Percentiles rank a stretch among this genome's conserved stretches.
These are phyloP conservation scores for Drosophila serrata DNA, from an alignment of 1,140 invertebrate species.

Conservation along the genomic window DNA sequence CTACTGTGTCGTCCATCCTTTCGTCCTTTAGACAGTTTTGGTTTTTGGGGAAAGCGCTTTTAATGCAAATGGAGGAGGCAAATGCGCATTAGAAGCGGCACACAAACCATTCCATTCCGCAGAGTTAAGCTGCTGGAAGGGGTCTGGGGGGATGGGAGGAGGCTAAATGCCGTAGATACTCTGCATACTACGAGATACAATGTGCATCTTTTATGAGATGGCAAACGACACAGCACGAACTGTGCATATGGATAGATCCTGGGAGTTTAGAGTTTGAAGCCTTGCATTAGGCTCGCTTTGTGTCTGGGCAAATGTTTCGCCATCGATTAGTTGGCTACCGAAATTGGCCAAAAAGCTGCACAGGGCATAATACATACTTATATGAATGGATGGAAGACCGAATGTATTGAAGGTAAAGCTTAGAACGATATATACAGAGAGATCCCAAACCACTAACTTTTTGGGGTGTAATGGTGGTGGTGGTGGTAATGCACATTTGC, in stretches of 20 bases:
- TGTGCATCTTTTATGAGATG: conserved; percentile 77
- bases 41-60: conserved; percentile 56
- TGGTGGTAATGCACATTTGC: conserved; percentile 57
- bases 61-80: conserved; percentile 78
- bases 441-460: conserved; percentile 33
- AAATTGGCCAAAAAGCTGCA: conserved; percentile 75
- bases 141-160: conserved; percentile 7
- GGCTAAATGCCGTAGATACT: conserved; percentile 20
- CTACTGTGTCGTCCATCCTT: background rate
- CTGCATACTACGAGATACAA: conserved; percentile 62
- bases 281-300: conserved; percentile 64
- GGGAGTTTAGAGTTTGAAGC: conserved; percentile 29
- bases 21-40: conserved; percentile 39
- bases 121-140: conserved; percentile 60
- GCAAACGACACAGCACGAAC: conserved; percentile 35
- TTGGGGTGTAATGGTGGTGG: no score
- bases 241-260: conserved; percentile 20
- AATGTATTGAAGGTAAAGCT: conserved; percentile 46
- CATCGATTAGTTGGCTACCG: conserved; percentile 77
- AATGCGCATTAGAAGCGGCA: conserved; percentile 72
- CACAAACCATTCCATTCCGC: conserved; percentile 62
- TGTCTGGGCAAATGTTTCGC: conserved; percentile 78
- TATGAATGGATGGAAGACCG: background rate
- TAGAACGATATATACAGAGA: conserved; percentile 16
- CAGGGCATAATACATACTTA: conserved; percentile 12